phyloP scores from a whole-genome alignment of 2,113 vertebrate genomes.

The Picathartes gymnocephalus region DNA sequence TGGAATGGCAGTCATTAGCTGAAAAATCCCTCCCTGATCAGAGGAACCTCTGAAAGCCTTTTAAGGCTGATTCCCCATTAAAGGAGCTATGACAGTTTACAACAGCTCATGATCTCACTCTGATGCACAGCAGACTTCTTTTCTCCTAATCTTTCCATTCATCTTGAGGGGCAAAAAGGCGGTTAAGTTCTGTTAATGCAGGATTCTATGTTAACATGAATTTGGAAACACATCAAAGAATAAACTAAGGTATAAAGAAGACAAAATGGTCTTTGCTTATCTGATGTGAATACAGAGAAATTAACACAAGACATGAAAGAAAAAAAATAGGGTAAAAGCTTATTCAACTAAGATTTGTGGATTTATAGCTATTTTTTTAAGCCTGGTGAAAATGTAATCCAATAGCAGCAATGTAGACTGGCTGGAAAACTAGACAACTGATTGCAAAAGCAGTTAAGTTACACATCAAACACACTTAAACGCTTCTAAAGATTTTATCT shows the following conservation, averaged over 20 bases:
- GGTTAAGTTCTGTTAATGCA: neutral
- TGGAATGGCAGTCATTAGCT: neutral
- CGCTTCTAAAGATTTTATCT: neutral
- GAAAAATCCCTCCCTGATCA: neutral
- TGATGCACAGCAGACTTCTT: neutral
- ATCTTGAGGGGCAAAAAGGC: neutral
- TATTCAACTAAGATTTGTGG: neutral
- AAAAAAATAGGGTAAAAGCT: neutral
- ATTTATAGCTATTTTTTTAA: neutral
- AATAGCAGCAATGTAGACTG: neutral
- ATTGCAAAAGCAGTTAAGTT: neutral
- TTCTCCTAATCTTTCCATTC: neutral
- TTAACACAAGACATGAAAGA: neutral
- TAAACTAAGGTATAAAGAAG: neutral
- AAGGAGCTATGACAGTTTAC: neutral
- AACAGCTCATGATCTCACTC: neutral
- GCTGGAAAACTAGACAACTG: neutral
- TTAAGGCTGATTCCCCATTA: neutral
- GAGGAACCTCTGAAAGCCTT: neutral
- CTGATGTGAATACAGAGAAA: neutral
- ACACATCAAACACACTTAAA: neutral
- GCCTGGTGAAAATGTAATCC: neutral
- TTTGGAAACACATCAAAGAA: conserved; percentile 11
- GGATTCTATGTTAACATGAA: neutral
- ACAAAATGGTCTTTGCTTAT: neutral